phyloP scores from a whole-genome alignment of 2,797 vertebrate genomes.

The Paguma larvata region DNA sequence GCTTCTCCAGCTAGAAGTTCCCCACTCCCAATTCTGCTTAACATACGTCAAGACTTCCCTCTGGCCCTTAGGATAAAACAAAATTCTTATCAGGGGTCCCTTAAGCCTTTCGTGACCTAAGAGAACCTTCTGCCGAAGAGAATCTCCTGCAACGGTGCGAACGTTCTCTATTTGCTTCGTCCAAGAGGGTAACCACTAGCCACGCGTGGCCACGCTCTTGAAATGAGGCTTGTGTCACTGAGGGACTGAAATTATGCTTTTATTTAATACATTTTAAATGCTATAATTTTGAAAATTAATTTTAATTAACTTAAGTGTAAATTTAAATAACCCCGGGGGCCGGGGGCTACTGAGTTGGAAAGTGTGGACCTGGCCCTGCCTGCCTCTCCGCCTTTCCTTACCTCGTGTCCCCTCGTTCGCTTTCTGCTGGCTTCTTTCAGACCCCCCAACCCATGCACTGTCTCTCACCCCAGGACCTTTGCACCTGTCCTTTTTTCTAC shows the following conservation, averaged over 20 bases:
- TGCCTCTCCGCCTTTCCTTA: neutral
- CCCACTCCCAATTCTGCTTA: neutral
- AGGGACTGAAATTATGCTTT: neutral
- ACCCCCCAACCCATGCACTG: neutral
- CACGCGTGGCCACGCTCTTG: neutral
- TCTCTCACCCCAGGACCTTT: conserved; percentile 3
- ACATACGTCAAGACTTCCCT: neutral
- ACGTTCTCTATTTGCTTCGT: neutral
- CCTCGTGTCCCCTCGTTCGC: neutral
- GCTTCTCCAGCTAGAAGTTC: neutral
- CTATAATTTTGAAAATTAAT: neutral
- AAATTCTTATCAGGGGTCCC: neutral
- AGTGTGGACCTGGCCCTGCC: neutral
- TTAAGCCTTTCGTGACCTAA: neutral
- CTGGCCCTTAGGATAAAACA: neutral
- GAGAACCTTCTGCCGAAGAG: neutral
- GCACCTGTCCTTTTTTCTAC: neutral
- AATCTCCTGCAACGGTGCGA: neutral
- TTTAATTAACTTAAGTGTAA: neutral
- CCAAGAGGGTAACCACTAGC: neutral
- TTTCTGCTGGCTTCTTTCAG: neutral
- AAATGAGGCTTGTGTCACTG: neutral
- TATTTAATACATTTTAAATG: neutral
- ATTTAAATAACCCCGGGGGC: neutral
- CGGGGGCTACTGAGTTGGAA: neutral